These are phyloP conservation scores for Gari tellinella DNA, from an alignment of 2,888 invertebrate species.

Conservation along the genomic window DNA sequence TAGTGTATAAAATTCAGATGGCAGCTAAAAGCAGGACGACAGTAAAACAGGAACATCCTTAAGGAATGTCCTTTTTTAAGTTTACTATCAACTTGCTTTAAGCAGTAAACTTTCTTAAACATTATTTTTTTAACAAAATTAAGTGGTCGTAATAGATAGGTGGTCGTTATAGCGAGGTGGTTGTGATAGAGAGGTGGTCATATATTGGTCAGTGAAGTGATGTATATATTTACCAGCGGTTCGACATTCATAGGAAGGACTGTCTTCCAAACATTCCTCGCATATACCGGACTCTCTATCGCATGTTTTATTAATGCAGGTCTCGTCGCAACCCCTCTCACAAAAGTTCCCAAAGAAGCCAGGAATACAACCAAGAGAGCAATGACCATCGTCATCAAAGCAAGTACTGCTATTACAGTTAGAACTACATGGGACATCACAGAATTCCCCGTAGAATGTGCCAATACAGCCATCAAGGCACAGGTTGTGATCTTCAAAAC, in stretches of 20 bases:
- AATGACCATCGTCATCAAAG: slow-evolving; percentile 21
- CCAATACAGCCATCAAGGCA: slow-evolving; percentile 42
- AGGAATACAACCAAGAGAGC: slow-evolving; percentile 22
- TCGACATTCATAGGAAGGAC: slow-evolving; percentile 28
- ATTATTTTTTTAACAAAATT: no score
- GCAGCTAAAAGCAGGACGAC: no score
- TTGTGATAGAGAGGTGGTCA: background rate
- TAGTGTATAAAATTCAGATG: no score
- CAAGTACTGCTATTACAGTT: slow-evolving; percentile 29
- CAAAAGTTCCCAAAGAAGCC: slow-evolving; percentile 38
- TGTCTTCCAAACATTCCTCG: slow-evolving; percentile 21
- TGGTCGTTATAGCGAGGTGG: no score
- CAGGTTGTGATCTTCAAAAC: slow-evolving; percentile 26
- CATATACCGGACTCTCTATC: slow-evolving; percentile 39
- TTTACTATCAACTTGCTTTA: no score
- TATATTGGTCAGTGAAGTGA: background rate
- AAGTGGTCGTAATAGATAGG: no score
- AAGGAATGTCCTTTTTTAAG: no score
- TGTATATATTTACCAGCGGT: slow-evolving; percentile 33
- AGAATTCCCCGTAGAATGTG: slow-evolving; percentile 28
- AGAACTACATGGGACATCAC: slow-evolving; percentile 31
- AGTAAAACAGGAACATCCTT: no score
- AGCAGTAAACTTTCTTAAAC: no score
- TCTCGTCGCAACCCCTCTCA: slow-evolving; percentile 29
- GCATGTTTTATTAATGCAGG: slow-evolving; percentile 40